Base-by-base conservation (phyloP, 2,888 invertebrate genomes). In the Theretra japonica region DNA sequence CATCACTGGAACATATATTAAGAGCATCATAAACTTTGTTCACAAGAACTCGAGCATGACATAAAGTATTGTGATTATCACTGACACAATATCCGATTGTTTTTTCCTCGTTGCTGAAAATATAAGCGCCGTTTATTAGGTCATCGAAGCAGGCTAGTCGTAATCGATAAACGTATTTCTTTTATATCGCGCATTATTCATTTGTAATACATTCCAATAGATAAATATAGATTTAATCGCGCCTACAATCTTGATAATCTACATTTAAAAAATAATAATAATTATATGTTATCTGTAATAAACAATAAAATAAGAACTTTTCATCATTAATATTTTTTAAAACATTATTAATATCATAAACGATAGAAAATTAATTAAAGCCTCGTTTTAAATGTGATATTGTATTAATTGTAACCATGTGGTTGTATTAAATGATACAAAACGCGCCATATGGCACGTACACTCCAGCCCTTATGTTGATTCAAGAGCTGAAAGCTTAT, bases 131-230 rank as follows among this genome's bases (percentile, higher is more conserved):
- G 41, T 23, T 65, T 41, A 65, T 65, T 41, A 48, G 65, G 65
- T 65, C 65, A 48, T 23, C 5, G 17, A 65, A 65, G 23, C 65
- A 23, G 65, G 65, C 65, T 48, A 65, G 17, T 41, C 41, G 15
- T 23, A 17, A 65, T 41, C 53, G 41, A 21, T 48, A 48, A 48
- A 62, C 21, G 48, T 23, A 65, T 65, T 62, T 21, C 41, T 41
- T 62, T 62, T 62, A 48, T 65, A 41, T 48, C 21, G 41, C 65
- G 48, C 48, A 65, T 65, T 65, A 65, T 23, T 65, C 65, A 65
- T 65, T 65, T 41, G 65, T 65, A 65, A 41, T 48, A 48, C 23
- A 48, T 65, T 65, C 17, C 23, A 65, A 65, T 48, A 23, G 65
- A 65, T 48, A 41, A 58, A 23, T 21, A 65, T 65, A 41, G 21